Conservation (phyloP, 2,888 invertebrate species). For the Dysmachus trigonus region DNA sequence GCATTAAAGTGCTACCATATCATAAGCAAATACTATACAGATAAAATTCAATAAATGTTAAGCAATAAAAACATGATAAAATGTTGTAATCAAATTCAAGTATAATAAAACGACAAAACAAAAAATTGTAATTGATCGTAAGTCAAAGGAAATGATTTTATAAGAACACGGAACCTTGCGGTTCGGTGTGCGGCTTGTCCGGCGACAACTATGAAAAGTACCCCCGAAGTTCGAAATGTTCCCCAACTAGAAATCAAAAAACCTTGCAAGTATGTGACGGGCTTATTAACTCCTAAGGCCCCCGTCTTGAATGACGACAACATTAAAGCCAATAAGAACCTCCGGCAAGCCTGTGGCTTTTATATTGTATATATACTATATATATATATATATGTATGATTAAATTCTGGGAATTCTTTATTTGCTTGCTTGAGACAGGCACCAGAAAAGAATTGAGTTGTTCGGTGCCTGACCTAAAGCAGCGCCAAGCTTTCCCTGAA, state of each 20-base stretch:
- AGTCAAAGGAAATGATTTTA: neutral
- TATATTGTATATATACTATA: neutral
- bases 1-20: neutral
- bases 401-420: neutral
- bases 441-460: neutral
- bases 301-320: neutral
- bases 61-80: neutral
- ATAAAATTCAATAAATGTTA: neutral
- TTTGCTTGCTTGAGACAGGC: neutral
- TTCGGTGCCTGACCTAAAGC: neutral
- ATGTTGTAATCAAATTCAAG: neutral
- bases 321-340: neutral
- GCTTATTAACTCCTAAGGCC: neutral
- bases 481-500: neutral
- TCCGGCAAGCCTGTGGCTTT: neutral
- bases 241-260: neutral
- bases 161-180: neutral
- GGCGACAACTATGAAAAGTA: neutral
- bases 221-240: neutral
- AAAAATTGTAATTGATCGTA: neutral
- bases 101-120: neutral
- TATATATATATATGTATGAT: neutral
- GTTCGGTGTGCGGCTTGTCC: neutral
- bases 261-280: neutral
- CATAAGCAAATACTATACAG: neutral